A percentile compares a stretch with the other conserved stretches of the same genome.
Conservation (phyloP, 2,113 vertebrate genomes). For the Bagarius yarrelli region DNA sequence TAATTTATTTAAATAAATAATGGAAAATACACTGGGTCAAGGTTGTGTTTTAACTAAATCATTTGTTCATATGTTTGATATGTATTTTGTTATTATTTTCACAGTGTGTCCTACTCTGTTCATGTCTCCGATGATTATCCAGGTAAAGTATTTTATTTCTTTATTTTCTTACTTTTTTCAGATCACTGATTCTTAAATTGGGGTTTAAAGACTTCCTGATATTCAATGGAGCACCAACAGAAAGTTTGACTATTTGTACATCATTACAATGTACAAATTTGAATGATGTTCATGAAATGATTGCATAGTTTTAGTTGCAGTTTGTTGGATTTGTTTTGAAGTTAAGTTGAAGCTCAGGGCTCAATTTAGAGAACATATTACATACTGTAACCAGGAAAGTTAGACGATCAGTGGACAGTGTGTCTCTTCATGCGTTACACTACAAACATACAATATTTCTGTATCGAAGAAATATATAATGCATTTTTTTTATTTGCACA, state of each 20-base stretch:
- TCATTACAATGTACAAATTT: not conserved
- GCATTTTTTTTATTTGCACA: not conserved
- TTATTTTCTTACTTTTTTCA: not conserved
- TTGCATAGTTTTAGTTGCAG: no score
- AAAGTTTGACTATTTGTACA: not conserved
- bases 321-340: not conserved
- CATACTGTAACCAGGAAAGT: not conserved
- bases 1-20: not conserved
- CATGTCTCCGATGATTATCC: slow-evolving; percentile 89
- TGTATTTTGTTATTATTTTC: slow-evolving; percentile 49
- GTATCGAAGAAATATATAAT: not conserved
- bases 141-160: slow-evolving; percentile 68
- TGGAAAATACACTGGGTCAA: no score
- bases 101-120: slow-evolving; percentile 83
- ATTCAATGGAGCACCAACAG: not conserved
- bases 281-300: not conserved
- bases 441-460: not conserved
- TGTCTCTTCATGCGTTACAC: not conserved
- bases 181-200: not conserved
- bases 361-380: no score
- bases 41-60: not conserved
- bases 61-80: slow-evolving; percentile 9
- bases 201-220: not conserved
- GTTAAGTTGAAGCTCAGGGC: not conserved
- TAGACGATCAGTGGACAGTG: not conserved